Base-by-base conservation (phyloP, 1,140 invertebrate genomes). In the Leucophenga varia region DNA sequence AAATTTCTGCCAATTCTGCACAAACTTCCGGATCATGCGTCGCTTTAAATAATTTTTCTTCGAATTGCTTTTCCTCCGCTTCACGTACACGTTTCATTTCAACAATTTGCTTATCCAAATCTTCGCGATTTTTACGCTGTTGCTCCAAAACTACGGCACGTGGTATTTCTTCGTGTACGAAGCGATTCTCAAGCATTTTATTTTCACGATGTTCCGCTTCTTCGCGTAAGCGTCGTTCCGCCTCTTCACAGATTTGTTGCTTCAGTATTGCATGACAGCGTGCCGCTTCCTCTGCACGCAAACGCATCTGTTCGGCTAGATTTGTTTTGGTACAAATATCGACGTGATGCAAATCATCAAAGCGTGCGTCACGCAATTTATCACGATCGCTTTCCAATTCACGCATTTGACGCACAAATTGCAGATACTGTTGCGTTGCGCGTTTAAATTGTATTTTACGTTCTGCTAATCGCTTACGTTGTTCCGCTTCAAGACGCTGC, bases 301-400 rank as follows among this genome's bases (percentile, higher is more conserved):
- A 10, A 3, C 63, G 55, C 0, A 34, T 2, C 18, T 14, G 36
- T 12, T 56, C 52, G 13, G 44, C 25, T 5, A 72, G 46, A 25
- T 64, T 72, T 6, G 39, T 49, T 52, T 72, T 72, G 18, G 64
- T 72, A 38, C 69, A 72, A 0, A 52, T 16, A 22, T 72, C 68
- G 10, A 72, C 47, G 18, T 61, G 59, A 18, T 43, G 38, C 7
- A 72, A 55, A 44, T 72, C 69, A 14, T 57, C 64, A 2, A 47
- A 65, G 42, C 69, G 61, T 17, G 63, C 55, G 14, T 69, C 44
- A 47, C 56, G 50, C 61, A 61, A 54, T 39, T 72, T 56, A 31
- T 64, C 53, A 4, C 63, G 61, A 40, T 59, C 61, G 30, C 58
- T 13, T 21, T 72, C 64, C 1, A 72, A 39, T 2, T 53, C 30